phyloP scores from a whole-genome alignment of 2,888 invertebrate genomes.

The Callinectes sapidus region DNA sequence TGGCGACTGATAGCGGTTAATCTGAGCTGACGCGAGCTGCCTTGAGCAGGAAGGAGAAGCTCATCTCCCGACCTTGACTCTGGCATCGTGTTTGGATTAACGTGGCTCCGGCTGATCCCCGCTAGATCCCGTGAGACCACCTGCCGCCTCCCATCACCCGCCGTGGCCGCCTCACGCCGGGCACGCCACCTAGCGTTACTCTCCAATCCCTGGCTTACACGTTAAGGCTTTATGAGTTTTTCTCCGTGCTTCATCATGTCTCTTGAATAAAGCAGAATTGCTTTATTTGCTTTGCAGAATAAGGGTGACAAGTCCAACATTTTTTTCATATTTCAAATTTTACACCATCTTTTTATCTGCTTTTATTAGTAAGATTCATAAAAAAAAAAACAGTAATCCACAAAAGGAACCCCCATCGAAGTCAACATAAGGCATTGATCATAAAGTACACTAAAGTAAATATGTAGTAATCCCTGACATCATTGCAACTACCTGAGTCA shows the following conservation, averaged over 20 bases:
- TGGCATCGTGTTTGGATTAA: conserved; percentile 9
- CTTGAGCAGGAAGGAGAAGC: background rate
- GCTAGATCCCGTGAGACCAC: background rate
- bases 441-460: background rate
- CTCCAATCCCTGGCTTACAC: background rate
- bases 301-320: background rate
- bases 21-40: background rate
- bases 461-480: background rate
- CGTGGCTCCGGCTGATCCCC: background rate
- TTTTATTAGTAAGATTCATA: background rate
- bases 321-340: background rate
- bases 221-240: background rate
- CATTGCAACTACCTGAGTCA: background rate
- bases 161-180: background rate
- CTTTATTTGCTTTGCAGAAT: background rate
- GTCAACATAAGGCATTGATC: background rate
- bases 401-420: background rate
- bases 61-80: background rate
- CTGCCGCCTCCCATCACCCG: conserved; percentile 19
- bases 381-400: background rate
- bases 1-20: conserved; percentile 13
- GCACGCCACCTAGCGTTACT: background rate
- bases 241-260: background rate
- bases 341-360: background rate
- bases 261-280: background rate